phyloP scores from a whole-genome alignment of 2,797 vertebrate species.

The Brachymystax lenok region DNA sequence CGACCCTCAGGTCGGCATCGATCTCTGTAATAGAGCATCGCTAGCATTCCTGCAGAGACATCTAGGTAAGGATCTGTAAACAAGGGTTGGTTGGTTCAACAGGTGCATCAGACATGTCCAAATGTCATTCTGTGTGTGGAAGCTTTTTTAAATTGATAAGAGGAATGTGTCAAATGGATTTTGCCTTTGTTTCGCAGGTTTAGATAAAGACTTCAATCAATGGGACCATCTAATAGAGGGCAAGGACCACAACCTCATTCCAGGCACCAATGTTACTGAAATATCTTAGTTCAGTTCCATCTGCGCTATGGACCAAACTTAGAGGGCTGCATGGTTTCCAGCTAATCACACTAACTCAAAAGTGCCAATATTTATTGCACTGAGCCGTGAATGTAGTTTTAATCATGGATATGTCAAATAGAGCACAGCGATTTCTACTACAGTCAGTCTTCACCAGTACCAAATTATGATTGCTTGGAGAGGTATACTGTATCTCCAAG shows the following conservation, averaged over 20 bases:
- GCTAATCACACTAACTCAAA: slow-evolving; percentile 5
- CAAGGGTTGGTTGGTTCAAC: neutral
- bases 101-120: too few species aligned
- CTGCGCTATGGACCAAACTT: slow-evolving; percentile 44
- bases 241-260: slow-evolving; percentile 85
- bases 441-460: slow-evolving; percentile 29
- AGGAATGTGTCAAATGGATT: neutral
- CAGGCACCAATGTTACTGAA: slow-evolving; percentile 78
- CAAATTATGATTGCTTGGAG: slow-evolving; percentile 9
- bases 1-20: slow-evolving; percentile 85
- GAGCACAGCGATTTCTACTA: slow-evolving; percentile 15
- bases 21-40: slow-evolving; percentile 87
- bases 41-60: slow-evolving; percentile 94
- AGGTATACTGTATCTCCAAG: neutral
- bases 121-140: too few species aligned
- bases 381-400: slow-evolving; percentile 37
- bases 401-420: slow-evolving; percentile 11
- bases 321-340: neutral
- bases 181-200: slow-evolving; percentile 65
- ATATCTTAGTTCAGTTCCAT: slow-evolving; percentile 67
- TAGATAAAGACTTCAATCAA: slow-evolving; percentile 85
- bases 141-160: neutral
- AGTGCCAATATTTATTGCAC: slow-evolving; percentile 31
- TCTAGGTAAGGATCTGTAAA: slow-evolving; percentile 73
- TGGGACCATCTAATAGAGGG: slow-evolving; percentile 91